These are phyloP conservation scores for Saiga tatarica DNA, from an alignment of 2,113 vertebrate genomes.

Conservation along the genomic window DNA sequence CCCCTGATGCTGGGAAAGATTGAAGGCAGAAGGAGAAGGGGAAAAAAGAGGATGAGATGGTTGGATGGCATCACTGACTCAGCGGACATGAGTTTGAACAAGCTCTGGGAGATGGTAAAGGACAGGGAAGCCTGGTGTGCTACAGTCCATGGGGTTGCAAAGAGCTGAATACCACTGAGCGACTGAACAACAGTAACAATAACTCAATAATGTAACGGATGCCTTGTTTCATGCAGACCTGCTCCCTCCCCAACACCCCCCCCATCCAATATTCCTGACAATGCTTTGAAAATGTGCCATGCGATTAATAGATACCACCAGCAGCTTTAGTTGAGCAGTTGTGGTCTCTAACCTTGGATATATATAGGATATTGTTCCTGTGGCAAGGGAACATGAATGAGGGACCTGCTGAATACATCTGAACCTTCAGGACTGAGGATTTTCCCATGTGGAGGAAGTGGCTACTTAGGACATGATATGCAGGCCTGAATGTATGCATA, in stretches of 20 bases:
- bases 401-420: neutral
- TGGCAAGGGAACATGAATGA: neutral
- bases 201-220: neutral
- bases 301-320: neutral
- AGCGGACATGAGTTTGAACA: neutral
- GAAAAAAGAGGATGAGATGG: neutral
- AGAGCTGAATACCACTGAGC: neutral
- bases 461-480: neutral
- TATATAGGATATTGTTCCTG: neutral
- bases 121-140: neutral
- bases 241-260: neutral
- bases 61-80: neutral
- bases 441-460: neutral
- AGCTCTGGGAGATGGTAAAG: neutral
- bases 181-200: neutral
- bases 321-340: constrained; percentile 5
- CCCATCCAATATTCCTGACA: neutral
- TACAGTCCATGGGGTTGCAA: neutral
- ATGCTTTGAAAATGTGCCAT: neutral
- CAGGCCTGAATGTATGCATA: neutral
- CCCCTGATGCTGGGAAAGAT: neutral
- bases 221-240: neutral
- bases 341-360: constrained; percentile 2
- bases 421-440: neutral
- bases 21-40: neutral